Base-by-base conservation (phyloP, 2,888 invertebrate genomes). In the Drosophila koepferae region DNA sequence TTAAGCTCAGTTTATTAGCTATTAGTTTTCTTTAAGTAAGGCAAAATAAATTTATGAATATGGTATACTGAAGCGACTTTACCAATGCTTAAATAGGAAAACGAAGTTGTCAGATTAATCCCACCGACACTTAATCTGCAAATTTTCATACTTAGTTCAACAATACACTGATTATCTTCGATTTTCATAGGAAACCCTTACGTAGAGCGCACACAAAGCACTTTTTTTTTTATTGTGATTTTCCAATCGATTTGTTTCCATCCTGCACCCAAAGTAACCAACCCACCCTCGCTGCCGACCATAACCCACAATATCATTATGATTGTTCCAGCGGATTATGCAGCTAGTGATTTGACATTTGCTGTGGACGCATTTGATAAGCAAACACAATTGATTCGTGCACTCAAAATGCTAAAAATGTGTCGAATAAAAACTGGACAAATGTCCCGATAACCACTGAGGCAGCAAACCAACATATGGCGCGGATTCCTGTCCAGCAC, bases 361-460 rank as follows among this genome's bases (percentile, higher is more conserved):
- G 54, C 49, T 54, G 56, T 55, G 67, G 58, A 63, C 20, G 20
- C 56, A 31, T 61, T 63, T 62, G 78, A 67, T 70, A 70, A 64
- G 65, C 65, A 72, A 69, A 69, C 67, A 86, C 63, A 71, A 86
- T 75, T 69, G 78, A 72, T 67, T 64, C 70, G 46, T 40, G 63
- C 84, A 85, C 84, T 89, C 73, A 83, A 83, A 84, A 79, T 80
- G 72, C 76, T 68, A 64, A 81, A 86, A 82, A 80, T 73, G 80
- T 44, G 43, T 44, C 43, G 44, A 58, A 58, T 44, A 86, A 83
- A 86, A 80, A 69, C 49, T 70, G 60, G 41, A 31, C 43, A 9
- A 55, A 43, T 43, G 56, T 18, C 23, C 36, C 55, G 60, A 44
- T 55, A 55, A 48, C 48, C 66, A 60, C 48, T 51, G 61, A 67